Base-by-base conservation (phyloP, 2,113 vertebrate genomes). In the Oreochromis spilurus region DNA sequence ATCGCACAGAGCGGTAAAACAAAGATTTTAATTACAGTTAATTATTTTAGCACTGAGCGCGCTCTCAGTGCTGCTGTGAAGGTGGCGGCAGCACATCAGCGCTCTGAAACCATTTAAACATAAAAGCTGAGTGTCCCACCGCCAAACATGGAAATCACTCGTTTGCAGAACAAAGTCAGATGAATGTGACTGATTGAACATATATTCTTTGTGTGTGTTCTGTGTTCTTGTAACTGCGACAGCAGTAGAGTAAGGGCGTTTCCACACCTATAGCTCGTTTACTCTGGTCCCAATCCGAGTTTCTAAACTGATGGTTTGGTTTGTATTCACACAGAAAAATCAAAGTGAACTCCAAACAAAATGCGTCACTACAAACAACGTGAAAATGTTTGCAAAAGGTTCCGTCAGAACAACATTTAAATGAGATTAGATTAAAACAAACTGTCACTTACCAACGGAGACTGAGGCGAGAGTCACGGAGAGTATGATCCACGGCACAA, bases 81-180 rank as follows among this genome's bases (percentile, higher is more conserved):
- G n/a, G n/a, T 24, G 53, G 52, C 9, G n/a, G 52, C 52, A 0
- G n/a, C 21, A 55, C 54, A 0, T 55, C 21, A 55, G 21, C 21
- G 53, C 21, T 55, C 54, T 55, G 54, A 55, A 55, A 12, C 0
- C 1, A 55, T 26, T 55, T 55, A 55, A 55, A 55, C 54, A 55
- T 26, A 26, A 55, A 55, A 0, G 54, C 54, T 55, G 12, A 14
- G 0, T 57, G 21, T 26, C 21, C 54, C 11, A 26, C 54, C 6
- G 54, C 21, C 21, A 55, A 55, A 55, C 6, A 2, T 57, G 54
- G 4, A 57, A 26, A 57, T 26, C 2, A 55, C 21, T 55, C 3
- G 21, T 57, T 2, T 57, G 54, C 21, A 57, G 54, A 26, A 14
- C 54, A 26, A 14, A 57, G 2, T 57, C 21, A 0, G 54, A 0